A percentile compares a stretch with the other conserved stretches of the same genome.
Evolutionary conservation across 2,113 vertebrate species (phyloP).

Genomic region (Peromyscus polionotus): DNA sequence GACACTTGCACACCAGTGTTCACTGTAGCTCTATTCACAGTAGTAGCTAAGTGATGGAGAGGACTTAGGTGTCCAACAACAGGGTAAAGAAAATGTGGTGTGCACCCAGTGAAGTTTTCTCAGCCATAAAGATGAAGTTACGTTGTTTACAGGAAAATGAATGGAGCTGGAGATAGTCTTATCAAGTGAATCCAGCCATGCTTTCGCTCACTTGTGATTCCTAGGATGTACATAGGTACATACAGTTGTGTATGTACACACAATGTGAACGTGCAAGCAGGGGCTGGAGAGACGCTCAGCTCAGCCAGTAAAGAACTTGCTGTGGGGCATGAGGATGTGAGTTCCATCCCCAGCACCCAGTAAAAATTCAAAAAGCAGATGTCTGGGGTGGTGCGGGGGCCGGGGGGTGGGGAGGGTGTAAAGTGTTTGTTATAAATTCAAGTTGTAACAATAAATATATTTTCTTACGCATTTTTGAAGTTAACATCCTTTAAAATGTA

Average conservation of each 20-base stretch:
- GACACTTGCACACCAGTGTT: not conserved
- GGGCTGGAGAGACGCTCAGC: not conserved
- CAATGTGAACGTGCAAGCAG: not conserved
- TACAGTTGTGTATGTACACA: not conserved
- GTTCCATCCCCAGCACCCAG: not conserved
- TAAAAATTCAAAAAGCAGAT: not conserved
- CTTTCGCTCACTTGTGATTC: not conserved
- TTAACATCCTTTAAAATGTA: not conserved
- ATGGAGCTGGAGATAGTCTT: rapidly evolving
- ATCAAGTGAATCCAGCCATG: not conserved
- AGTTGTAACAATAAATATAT: not conserved
- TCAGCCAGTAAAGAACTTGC: not conserved
- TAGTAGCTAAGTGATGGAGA: not conserved
- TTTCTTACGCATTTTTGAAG: not conserved
- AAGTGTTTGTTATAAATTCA: not conserved
- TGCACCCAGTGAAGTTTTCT: not conserved
- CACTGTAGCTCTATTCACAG: not conserved
- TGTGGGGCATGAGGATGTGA: not conserved
- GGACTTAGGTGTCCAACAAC: too few relatives aligned
- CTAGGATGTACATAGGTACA: not conserved
- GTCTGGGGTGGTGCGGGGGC: too few relatives aligned
- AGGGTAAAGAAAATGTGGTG: not conserved
- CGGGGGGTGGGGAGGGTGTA: not conserved
- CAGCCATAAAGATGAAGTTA: not conserved
- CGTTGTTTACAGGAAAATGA: not conserved